A percentile compares a stretch with the other conserved stretches of the same genome.
phyloP scores from a whole-genome alignment of 2,888 invertebrate species.

The Ceramica pisi region DNA sequence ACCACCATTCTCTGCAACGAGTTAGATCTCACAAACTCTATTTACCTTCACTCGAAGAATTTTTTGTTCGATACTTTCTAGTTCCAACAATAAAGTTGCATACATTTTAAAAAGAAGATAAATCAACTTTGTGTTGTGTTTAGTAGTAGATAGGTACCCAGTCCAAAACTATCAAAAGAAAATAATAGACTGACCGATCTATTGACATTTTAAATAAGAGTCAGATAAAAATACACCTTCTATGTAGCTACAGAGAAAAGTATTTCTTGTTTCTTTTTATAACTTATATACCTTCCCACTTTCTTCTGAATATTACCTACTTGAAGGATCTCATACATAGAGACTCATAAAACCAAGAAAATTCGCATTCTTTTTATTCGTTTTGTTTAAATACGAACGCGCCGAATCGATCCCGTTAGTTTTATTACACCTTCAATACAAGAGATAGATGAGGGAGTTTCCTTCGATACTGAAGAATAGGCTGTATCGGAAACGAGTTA shows the following conservation, averaged over 20 bases:
- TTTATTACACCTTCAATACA: slow-evolving; percentile 67
- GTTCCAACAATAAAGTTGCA: too few relatives aligned
- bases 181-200: slow-evolving; percentile 5
- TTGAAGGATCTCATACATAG: slow-evolving; percentile 54
- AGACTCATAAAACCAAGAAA: slow-evolving; percentile 61
- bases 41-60: slow-evolving; percentile 1
- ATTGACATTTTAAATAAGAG: slow-evolving; percentile 15
- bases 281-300: slow-evolving; percentile 47
- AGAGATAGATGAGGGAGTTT: slow-evolving; percentile 84
- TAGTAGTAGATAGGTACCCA: background rate
- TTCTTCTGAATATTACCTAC: slow-evolving; percentile 53
- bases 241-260: slow-evolving; percentile 25
- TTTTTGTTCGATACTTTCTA: slow-evolving; percentile 28
- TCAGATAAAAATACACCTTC: slow-evolving; percentile 10
- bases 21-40: slow-evolving; percentile 78
- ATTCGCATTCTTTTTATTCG: slow-evolving; percentile 59
- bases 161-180: background rate
- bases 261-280: slow-evolving; percentile 50
- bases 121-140: background rate
- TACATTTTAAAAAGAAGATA: too few relatives aligned
- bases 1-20: slow-evolving; percentile 78
- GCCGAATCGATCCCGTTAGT: slow-evolving; percentile 63
- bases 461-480: slow-evolving; percentile 84
- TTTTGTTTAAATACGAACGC: slow-evolving; percentile 56
- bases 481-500: slow-evolving; percentile 90